Conservation (phyloP, 2,113 vertebrate species). For the Zeus faber region DNA sequence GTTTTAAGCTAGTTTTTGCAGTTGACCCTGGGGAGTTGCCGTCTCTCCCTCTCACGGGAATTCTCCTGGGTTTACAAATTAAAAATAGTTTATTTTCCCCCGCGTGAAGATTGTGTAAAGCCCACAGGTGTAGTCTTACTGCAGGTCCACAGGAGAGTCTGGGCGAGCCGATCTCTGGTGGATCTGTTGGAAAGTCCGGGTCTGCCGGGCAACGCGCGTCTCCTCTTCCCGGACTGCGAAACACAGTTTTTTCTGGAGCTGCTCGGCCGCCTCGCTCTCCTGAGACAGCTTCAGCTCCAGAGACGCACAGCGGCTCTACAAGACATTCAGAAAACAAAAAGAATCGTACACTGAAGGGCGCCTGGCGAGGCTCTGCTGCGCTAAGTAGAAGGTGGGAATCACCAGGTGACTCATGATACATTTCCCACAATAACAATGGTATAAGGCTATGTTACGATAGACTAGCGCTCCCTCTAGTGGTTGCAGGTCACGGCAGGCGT, state of each 20-base stretch:
- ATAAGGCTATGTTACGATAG: no score
- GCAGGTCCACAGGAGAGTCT: constrained; percentile 70
- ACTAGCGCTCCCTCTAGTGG: no score
- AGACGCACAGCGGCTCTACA: constrained; percentile 63
- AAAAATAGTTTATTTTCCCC: no score
- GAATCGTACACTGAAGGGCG: no score
- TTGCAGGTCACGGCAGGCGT: no score
- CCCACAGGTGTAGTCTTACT: constrained; percentile 64
- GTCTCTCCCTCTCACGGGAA: no score
- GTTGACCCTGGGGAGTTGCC: no score
- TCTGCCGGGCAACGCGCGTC: constrained; percentile 64
- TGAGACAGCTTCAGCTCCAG: constrained; percentile 74
- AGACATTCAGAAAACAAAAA: background rate
- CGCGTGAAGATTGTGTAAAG: no score
- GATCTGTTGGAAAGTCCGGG: constrained; percentile 74
- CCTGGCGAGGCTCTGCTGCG: no score
- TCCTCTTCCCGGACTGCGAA: constrained; percentile 74
- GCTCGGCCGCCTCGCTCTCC: constrained; percentile 67
- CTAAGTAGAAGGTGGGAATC: background rate
- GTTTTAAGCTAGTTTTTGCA: no score
- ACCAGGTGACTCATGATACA: background rate
- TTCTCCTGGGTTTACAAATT: no score
- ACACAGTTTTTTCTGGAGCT: constrained; percentile 77
- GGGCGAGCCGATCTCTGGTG: constrained; percentile 60
- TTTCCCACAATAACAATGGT: no score